Conservation (phyloP, 2,888 invertebrate genomes). For the Xiphydria camelus region DNA sequence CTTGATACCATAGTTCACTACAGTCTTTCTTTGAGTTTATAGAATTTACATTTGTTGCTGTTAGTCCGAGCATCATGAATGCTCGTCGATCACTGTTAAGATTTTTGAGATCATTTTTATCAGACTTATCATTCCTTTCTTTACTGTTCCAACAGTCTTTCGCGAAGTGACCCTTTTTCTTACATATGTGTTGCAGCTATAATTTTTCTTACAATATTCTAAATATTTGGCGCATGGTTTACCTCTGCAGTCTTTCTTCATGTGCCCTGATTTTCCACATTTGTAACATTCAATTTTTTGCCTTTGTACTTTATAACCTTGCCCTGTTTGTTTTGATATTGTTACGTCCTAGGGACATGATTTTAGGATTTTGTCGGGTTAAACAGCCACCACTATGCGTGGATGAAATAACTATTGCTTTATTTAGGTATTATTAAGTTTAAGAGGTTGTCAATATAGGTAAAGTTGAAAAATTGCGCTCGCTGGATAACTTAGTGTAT, state of each 20-base stretch:
- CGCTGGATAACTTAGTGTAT: no score
- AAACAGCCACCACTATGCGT: no score
- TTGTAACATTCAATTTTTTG: slow-evolving; percentile 4
- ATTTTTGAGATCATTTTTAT: no score
- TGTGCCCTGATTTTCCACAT: slow-evolving; percentile 12
- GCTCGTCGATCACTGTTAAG: background rate
- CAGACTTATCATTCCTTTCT: background rate
- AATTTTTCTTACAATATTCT: slow-evolving; percentile 13
- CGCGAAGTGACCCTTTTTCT: slow-evolving; percentile 14
- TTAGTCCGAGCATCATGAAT: slow-evolving; percentile 14
- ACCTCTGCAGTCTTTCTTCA: slow-evolving; percentile 5
- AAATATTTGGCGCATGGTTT: slow-evolving; percentile 10
- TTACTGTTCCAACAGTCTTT: no score
- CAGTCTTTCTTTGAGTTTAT: slow-evolving; percentile 10
- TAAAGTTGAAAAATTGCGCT: no score
- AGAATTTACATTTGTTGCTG: slow-evolving; percentile 12
- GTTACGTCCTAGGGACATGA: no score
- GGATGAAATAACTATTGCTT: no score
- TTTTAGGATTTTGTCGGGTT: no score
- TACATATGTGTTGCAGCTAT: slow-evolving; percentile 14
- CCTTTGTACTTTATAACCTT: no score
- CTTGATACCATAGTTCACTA: slow-evolving; percentile 9
- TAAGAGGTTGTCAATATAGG: no score
- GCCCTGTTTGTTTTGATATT: no score
- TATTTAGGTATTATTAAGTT: no score